Conservation (phyloP, 2,888 invertebrate genomes). For the Drosophila histrio region DNA sequence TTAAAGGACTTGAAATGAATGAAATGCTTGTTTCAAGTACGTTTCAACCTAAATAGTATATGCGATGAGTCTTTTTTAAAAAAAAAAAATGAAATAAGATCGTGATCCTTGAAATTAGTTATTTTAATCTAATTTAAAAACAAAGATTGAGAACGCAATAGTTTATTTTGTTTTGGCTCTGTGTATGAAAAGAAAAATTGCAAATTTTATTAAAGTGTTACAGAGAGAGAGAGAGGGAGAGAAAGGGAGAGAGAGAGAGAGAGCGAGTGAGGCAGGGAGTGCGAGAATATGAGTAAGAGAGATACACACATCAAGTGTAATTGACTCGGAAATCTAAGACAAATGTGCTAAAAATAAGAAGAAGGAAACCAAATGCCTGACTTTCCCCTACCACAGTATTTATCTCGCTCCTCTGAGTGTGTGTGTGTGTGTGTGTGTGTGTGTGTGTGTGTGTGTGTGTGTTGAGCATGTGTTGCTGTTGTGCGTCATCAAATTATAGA, state of each 20-base stretch:
- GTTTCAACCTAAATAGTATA: no score
- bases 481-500: conserved; percentile 46
- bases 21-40: no score
- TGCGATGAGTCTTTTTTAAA: no score
- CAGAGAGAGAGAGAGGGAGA: conserved; percentile 2
- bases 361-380: conserved; percentile 5
- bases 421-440: conserved; percentile 4
- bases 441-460: conserved; percentile 9
- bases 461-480: conserved; percentile 22
- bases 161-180: no score
- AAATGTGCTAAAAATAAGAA: conserved; percentile 59
- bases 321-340: conserved; percentile 74
- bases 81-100: no score
- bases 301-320: conserved; percentile 64
- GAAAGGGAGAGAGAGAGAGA: background rate
- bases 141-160: no score
- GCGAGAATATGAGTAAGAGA: background rate
- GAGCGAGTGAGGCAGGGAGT: background rate
- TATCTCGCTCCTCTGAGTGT: background rate
- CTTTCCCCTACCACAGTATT: background rate
- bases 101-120: no score
- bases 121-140: no score
- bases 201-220: conserved; percentile 71
- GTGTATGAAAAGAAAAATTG: no score
- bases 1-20: no score